Evolutionary conservation across 2,888 invertebrate species (phyloP), one percentile per base, ranked within the genome.

Genomic region (Pachydiplax longipennis): DNA sequence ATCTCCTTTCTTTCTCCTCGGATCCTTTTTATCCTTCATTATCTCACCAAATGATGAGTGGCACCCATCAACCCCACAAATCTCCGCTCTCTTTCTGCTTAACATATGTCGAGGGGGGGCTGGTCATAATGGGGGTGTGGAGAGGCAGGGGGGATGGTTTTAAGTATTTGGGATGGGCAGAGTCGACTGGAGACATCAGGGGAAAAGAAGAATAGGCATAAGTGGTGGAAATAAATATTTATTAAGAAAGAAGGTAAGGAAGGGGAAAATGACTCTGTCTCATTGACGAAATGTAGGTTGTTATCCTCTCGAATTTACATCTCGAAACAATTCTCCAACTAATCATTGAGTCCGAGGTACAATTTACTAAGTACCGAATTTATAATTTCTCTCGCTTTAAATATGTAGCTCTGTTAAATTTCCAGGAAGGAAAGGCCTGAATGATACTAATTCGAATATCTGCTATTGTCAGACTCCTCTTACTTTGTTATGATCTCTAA

Each of bases 31-130:
- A 31, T 58, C 35, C 18, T 83, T 58, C 83, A 53, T 83, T 58
- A 58, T 65, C 87, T 12, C 87, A 61, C 37, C 37, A n/a, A 37
- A 87, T 65, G 87, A 87, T 87, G 87, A 83, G 58, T 83, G 83
- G 83, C 83, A 83, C 22, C 58, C 83, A 83, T 61, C 61, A 61
- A 2, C n/a, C 37, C 37, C 83, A 35, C 53, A 53, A 58, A 58
- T 83, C 83, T 35, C 35, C 58, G 31, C 58, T n/a, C 83, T 31
- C 58, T 48, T 53, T n/a, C 87, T 87, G 61, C 61, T 37, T 35
- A 65, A n/a, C 87, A 65, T 40, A 65, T 65, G 87, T 87, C 87
- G 31, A 31, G 58, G 35, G 58, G 35, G 31, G 82, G 12, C 81
- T 40, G 81, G 12, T 81, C 81, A 81, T n/a, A n/a, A 40, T 25